phyloP scores from a whole-genome alignment of 2,888 invertebrate genomes.

The Hydriomena furcata region DNA sequence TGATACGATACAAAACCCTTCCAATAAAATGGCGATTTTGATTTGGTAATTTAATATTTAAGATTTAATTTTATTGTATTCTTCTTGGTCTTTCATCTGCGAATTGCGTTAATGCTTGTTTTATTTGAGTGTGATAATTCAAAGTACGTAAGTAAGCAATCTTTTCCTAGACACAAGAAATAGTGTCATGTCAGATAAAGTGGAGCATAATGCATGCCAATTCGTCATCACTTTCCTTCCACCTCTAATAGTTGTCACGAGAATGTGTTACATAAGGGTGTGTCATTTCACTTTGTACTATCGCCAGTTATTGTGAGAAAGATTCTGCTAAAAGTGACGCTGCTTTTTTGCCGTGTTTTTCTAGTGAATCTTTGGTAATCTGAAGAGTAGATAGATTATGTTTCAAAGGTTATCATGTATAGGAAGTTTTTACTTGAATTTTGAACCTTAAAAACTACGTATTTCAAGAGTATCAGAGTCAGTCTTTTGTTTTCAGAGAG shows the following conservation, averaged over 20 bases:
- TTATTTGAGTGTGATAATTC: too few species aligned
- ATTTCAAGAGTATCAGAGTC: too few species aligned
- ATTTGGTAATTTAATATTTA: too few species aligned
- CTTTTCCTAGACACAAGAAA: background rate
- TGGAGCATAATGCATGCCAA: constrained; percentile 1
- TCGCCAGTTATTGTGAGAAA: constrained; percentile 15
- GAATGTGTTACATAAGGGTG: constrained; percentile 11
- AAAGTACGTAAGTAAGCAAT: too few species aligned
- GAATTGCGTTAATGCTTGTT: too few species aligned
- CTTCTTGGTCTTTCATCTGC: too few species aligned
- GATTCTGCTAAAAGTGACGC: background rate
- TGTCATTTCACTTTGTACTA: constrained; percentile 2
- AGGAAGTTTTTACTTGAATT: background rate
- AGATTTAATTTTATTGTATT: too few species aligned
- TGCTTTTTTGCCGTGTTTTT: background rate
- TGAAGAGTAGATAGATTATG: background rate
- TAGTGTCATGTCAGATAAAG: constrained; percentile 1
- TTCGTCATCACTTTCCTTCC: constrained; percentile 10
- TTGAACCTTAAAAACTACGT: too few species aligned
- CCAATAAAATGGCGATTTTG: too few species aligned
- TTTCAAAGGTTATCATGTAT: constrained; percentile 6
- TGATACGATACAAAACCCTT: too few species aligned
- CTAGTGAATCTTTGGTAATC: constrained; percentile 5
- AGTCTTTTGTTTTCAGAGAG: too few species aligned
- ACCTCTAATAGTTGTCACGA: constrained; percentile 11